Evolutionary conservation across 2,888 invertebrate genomes (phyloP).

Genomic region (Zhuqinia jingwanae): DNA sequence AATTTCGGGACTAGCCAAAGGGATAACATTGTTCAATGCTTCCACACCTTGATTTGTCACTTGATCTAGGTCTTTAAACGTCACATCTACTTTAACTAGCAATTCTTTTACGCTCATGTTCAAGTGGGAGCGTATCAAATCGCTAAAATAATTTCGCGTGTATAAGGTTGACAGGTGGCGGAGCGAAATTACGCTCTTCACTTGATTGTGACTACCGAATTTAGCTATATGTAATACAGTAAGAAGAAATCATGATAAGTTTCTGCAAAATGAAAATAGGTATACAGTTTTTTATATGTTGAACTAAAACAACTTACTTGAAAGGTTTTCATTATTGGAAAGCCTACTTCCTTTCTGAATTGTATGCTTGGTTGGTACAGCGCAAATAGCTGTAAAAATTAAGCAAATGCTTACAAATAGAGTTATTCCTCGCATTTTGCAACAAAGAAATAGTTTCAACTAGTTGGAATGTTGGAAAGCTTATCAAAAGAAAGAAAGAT

Average conservation of each 20-base stretch:
- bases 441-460: neutral
- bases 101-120: constrained; percentile 48
- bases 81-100: constrained; percentile 29
- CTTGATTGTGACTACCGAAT: neutral
- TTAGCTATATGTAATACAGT: no score
- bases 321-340: neutral
- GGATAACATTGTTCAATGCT: constrained; percentile 15
- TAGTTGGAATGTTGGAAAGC: neutral
- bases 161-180: constrained; percentile 31
- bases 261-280: no score
- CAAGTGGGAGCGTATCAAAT: constrained; percentile 44
- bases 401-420: constrained; percentile 37
- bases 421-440: constrained; percentile 21
- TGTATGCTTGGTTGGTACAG: constrained; percentile 31
- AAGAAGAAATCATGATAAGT: no score
- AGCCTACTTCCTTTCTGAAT: neutral
- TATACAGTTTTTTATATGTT: no score
- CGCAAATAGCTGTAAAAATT: constrained; percentile 44
- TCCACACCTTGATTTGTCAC: neutral
- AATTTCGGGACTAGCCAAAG: constrained; percentile 5
- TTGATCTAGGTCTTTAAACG: neutral
- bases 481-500: no score
- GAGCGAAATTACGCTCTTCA: constrained; percentile 20
- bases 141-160: constrained; percentile 54
- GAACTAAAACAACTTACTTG: neutral